These are phyloP conservation scores for Agonum fuliginosum DNA, from an alignment of 2,888 invertebrate species.

Conservation along the genomic window DNA sequence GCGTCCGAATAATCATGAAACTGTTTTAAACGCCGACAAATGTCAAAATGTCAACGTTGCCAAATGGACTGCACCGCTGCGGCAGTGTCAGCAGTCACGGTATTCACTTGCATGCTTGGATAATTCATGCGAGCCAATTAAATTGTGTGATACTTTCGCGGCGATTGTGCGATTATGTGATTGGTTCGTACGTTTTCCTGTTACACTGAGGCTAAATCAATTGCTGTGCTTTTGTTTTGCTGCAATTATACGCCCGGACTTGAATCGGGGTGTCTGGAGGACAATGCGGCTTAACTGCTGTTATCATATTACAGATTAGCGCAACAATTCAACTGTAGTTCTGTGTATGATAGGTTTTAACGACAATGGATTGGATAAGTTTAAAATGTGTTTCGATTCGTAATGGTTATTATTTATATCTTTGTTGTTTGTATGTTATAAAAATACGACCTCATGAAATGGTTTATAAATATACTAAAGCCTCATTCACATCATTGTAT, in stretches of 20 bases:
- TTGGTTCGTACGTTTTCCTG: constrained; percentile 11
- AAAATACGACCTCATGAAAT: no score
- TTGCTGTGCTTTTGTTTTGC: constrained; percentile 12
- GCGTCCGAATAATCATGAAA: constrained; percentile 22
- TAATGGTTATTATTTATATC: no score
- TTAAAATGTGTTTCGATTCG: no score
- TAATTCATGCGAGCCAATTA: constrained; percentile 35
- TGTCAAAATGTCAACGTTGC: constrained; percentile 21
- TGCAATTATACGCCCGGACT: neutral
- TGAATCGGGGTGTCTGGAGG: neutral
- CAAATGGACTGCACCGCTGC: neutral
- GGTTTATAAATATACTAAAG: no score
- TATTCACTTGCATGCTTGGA: constrained; percentile 28
- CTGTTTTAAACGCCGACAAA: constrained; percentile 34
- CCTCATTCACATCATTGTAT: no score
- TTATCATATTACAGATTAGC: neutral
- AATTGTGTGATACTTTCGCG: constrained; percentile 27
- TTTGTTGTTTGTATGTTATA: no score
- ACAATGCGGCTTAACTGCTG: neutral
- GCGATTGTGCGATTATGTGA: constrained; percentile 38
- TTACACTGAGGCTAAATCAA: constrained; percentile 5
- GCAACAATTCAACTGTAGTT: no score
- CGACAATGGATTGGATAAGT: no score
- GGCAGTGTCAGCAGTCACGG: neutral
- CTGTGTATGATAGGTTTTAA: no score